Evolutionary conservation across 2,113 vertebrate genomes (phyloP).

Genomic region (Hymenochirus boettgeri): DNA sequence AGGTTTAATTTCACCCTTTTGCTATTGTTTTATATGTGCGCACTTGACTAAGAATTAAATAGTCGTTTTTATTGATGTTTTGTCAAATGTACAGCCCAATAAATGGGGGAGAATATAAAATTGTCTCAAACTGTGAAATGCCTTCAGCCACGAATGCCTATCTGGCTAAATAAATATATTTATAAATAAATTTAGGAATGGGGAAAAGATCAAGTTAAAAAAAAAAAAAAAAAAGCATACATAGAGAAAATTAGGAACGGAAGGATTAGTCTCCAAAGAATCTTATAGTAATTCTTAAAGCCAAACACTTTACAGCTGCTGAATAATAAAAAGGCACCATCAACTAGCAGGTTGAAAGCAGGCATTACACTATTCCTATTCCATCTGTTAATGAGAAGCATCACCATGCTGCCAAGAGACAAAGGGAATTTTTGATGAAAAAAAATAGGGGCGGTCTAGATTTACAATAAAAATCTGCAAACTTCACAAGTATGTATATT

Average conservation of each 20-base stretch:
- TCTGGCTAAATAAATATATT: conserved; percentile 10
- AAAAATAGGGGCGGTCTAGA: conserved; percentile 39
- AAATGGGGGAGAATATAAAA: conserved; percentile 34
- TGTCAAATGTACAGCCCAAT: conserved; percentile 40
- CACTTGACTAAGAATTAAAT: conserved; percentile 51
- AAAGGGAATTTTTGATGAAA: conserved; percentile 51
- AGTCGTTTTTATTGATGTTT: conserved; percentile 48
- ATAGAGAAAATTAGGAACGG: conserved; percentile 30
- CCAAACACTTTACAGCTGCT: conserved; percentile 32
- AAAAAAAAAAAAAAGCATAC: too few species aligned
- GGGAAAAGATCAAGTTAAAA: conserved; percentile 16
- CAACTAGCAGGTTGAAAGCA: conserved; percentile 32
- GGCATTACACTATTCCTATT: conserved; percentile 42
- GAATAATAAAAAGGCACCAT: conserved; percentile 32
- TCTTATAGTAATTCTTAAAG: conserved; percentile 33
- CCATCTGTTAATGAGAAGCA: conserved; percentile 44
- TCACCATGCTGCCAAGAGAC: conserved; percentile 45
- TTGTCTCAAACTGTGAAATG: conserved; percentile 25
- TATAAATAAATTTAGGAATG: conserved; percentile 23
- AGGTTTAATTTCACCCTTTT: conserved; percentile 52
- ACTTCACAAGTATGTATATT: conserved; percentile 43
- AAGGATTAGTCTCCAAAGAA: conserved; percentile 32
- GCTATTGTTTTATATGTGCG: conserved; percentile 55
- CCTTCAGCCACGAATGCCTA: conserved; percentile 21
- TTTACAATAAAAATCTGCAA: conserved; percentile 39